Evolutionary conservation across 2,888 invertebrate genomes (phyloP), one percentile per base, ranked within the genome.

Genomic region (Meloe dianella): DNA sequence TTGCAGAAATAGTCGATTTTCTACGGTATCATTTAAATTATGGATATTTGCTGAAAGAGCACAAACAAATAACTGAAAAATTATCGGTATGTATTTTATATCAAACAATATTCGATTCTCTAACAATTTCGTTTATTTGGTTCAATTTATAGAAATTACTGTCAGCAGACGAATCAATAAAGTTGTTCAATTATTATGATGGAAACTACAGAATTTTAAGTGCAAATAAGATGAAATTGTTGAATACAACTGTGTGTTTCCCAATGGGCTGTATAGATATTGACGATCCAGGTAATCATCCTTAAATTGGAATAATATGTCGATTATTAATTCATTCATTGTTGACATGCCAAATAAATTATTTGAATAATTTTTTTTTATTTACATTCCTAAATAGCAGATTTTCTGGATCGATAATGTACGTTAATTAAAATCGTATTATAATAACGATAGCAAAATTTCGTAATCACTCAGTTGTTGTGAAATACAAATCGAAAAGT

Each of bases 261-360:
- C 38, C 38, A 0, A 27, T 47, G 14, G 57, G 61, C 20, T 67
- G 66, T 41, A 63, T 67, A n/a, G 66, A 67, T 57, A 59, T 67
- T n/a, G 32, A 54, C 4, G 66, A 67, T 60, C 57, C 66, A 9
- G 66, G 66, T 41, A 22, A 57, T 30, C 66, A 67, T 41, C 66
- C 66, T 12, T 32, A 30, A 57, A 5, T n/a, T 22, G 22, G 32
- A 54, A 29, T 56, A 5, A 32, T 29, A 22, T 32, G n/a, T 10
- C 17, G 30, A 56, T 17, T 10, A 58, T 35, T 20, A 7, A 57
- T 32, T 62, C 20, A 56, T 22, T 56, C 24, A 57, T 41, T 57
- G 38, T 47, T 17, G 4, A 61, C 20, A 17, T 60, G 14, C 1
- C 17, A 38, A 61, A 51, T 60, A 60, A 20, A 22, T 38, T 60